Base-by-base conservation (phyloP, 2,888 invertebrate genomes). In the Lacanobia wlatinum region DNA sequence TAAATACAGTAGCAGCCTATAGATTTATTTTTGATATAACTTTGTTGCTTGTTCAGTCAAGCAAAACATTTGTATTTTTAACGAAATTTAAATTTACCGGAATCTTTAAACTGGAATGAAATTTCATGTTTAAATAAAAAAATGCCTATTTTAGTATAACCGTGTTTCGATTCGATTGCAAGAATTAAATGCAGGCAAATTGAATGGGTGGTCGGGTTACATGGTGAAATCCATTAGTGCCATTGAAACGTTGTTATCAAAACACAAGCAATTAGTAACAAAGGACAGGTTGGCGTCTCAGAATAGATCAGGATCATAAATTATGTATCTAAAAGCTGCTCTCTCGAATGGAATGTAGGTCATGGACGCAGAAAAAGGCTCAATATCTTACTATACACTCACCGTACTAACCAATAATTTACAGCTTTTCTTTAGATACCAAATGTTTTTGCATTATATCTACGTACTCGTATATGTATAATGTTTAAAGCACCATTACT, bases 301-400 rank as follows among this genome's bases (percentile, higher is more conserved):
- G 76, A 88, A 87, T 86, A 86, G 85, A 90, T 87, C 77, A 86
- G 81, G 72, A 83, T 78, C 84, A 88, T 92, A 88, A 90, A 92
- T 89, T 90, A 92, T 91, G 86, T 83, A 92, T 70, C 80, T 85
- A 80, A 77, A 73, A 84, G 77, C 83, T 84, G 78, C 82, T 83
- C 78, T 84, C 82, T 80, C 78, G 84, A 88, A 87, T 78, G 83
- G 85, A 87, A 91, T 88, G 83, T 90, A 88, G 89, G 90, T 88
- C 89, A 86, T 83, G 80, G 80, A 79, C 80, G 71, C 76, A 76
- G 77, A 75, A 76, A 84, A 83, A 79, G 74, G 77, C 66, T 76
- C 74, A 66, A 78, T 64, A 71, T 76, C 70, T 68, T 60, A 50
- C n/a, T 50, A 50, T 50, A 70, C 53, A 70, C 65, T 63, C 70